Base-by-base conservation (phyloP, 2,113 vertebrate species). In the Pomatorhinus ruficollis region DNA sequence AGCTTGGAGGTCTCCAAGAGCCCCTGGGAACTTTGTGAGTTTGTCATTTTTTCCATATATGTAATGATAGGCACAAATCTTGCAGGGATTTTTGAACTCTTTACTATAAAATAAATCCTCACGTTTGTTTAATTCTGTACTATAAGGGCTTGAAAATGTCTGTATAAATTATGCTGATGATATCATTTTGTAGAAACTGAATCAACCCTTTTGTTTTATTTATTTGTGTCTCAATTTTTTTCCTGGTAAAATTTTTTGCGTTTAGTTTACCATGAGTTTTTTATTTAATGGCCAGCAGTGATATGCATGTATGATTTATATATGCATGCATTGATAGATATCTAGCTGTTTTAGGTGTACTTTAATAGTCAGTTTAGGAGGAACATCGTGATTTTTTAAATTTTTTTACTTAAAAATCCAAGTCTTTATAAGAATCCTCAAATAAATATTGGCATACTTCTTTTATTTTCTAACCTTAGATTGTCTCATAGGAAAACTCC, bases 1-100 rank as follows among this genome's bases (percentile, higher is more conserved):
- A 87, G 27, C 21, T 18, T 68, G 12, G 22, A n/a, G 2, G 11
- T 56, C 42, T 57, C 54, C 52, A 35, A 28, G 15, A 75, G 3
- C 12, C 23, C 12, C 5, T 19, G 12, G 16, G 33, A 31, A 40
- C 40, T 40, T 35, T 12, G 6, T 47, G 16, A 42, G 39, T 54
- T 54, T 45, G 7, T 12, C 0, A 2, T 42, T 86, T 59, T 31
- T 24, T 39, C 22, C 11, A 20, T 9, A 19, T 5, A 14, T 1
- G 1, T 37, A 80, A 74, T 7, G 15, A 47, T 6, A 47, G 17
- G 11, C 11, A 39, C 5, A 87, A 64, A 61, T 20, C 19, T 60
- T 72, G 12, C 37, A 37, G 17, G 13, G 14, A 18, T 57, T 91
- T 65, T 81, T 61, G 13, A 84, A 49, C 2, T 19, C 5, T 24